Percentiles rank a stretch among this genome's conserved stretches.
phyloP scores from a whole-genome alignment of 2,113 vertebrate species.

The Puma concolor region DNA sequence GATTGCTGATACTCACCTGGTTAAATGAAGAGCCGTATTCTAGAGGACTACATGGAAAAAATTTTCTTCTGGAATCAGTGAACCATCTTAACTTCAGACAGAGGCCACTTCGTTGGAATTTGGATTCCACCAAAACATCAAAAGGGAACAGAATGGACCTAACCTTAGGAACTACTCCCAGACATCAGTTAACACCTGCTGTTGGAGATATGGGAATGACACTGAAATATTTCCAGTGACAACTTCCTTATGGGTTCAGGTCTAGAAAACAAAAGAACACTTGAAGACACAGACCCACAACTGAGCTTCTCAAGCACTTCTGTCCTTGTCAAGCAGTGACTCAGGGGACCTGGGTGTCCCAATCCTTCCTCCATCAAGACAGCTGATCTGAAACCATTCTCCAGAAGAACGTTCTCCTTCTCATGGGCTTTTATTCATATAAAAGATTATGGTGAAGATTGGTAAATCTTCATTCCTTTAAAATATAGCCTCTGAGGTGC shows the following conservation, averaged over 20 bases:
- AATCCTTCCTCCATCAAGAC: not conserved
- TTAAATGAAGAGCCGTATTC: not conserved
- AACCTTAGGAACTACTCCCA: not conserved
- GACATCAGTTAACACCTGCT: not conserved
- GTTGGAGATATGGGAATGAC: not conserved
- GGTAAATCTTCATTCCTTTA: not conserved
- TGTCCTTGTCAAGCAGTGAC: not conserved
- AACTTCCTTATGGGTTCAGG: not conserved
- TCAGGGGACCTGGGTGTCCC: too few relatives aligned
- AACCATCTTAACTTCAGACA: not conserved
- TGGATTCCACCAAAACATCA: not conserved
- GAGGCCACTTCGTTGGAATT: not conserved
- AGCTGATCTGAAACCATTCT: fast-evolving
- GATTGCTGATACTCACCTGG: not conserved
- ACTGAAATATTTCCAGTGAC: not conserved
- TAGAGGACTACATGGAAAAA: not conserved
- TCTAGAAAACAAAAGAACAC: not conserved
- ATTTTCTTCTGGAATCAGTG: not conserved
- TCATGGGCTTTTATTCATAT: too few relatives aligned
- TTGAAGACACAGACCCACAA: not conserved
- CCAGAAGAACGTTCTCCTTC: not conserved
- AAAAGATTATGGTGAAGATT: not conserved
- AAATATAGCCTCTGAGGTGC: not conserved
- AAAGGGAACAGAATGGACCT: not conserved
- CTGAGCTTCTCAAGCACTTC: not conserved